These are phyloP conservation scores for Athalia rosae DNA, from an alignment of 2,888 invertebrate species.

Conservation along the genomic window DNA sequence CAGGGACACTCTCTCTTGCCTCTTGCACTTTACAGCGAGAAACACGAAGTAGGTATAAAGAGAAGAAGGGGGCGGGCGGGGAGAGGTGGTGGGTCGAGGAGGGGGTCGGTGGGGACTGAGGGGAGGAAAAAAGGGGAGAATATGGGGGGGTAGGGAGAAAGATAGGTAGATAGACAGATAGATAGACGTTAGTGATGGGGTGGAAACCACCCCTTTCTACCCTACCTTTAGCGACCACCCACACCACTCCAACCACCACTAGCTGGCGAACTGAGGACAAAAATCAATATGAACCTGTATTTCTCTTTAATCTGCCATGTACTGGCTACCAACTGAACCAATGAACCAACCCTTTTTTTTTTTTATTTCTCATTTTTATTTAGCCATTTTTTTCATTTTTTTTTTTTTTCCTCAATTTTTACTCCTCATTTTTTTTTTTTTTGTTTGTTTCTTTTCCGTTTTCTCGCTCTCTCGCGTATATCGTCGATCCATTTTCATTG, in stretches of 20 bases:
- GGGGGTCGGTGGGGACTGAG: slow-evolving; percentile 50
- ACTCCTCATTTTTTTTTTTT: not conserved
- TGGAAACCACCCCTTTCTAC: slow-evolving; percentile 47
- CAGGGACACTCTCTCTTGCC: slow-evolving; percentile 15
- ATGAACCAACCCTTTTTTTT: slow-evolving; percentile 42
- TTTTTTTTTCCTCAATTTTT: slow-evolving; percentile 19
- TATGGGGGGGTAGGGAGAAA: slow-evolving; percentile 31
- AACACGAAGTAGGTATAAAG: slow-evolving; percentile 44
- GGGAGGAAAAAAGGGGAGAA: slow-evolving; percentile 41
- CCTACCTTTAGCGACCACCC: slow-evolving; percentile 48
- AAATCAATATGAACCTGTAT: slow-evolving; percentile 74
- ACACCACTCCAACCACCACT: slow-evolving; percentile 59
- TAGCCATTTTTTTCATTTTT: too few species aligned
- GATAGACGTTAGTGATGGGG: slow-evolving; percentile 53
- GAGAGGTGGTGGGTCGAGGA: slow-evolving; percentile 43
- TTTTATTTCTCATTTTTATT: not conserved
- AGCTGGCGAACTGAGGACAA: slow-evolving; percentile 70
- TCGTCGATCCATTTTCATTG: too few species aligned
- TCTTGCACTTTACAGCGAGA: slow-evolving; percentile 37
- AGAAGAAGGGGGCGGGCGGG: slow-evolving; percentile 50
- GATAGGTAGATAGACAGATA: slow-evolving; percentile 47
- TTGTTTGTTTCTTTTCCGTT: too few species aligned
- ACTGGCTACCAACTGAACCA: slow-evolving; percentile 65
- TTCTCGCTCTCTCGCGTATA: too few species aligned
- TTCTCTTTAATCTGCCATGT: slow-evolving; percentile 73